Base-by-base conservation (phyloP, 2,888 invertebrate species). In the Stratiomys singularior region DNA sequence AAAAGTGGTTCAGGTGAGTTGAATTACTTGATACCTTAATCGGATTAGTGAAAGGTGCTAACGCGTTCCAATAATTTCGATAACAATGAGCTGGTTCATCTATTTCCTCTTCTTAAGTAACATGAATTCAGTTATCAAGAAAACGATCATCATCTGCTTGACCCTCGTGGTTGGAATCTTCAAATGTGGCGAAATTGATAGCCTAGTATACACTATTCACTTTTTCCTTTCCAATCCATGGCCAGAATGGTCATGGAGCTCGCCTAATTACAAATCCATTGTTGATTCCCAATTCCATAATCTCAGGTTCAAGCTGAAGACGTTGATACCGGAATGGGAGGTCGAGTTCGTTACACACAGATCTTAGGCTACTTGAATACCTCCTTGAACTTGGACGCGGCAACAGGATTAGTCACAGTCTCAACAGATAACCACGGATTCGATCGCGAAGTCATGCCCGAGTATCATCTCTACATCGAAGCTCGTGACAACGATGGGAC, bases 401-500 rank as follows among this genome's bases (percentile, higher is more conserved):
- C 91, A 78, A 92, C 93, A 15, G 98, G 98, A 47, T 85, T 92
- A 74, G 93, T 98, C 82, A 93, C 93, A 4, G 93, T 97, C 44
- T 92, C 92, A 46, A 92, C 91, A 64, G 91, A 93, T 82, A 91
- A 91, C 80, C 91, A 93, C 82, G 91, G 91, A 27, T 92, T 97
- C 81, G 97, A 98, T 87, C 91, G 96, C 56, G 96, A 97, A 88
- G 89, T 90, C 46, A 92, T 92, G 87, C 90, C 93, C 82, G 92
- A 92, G 82, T 91, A 95, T 86, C 91, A 92, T 85, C 90, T 97
- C 82, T 92, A 92, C 84, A 93, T 97, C 80, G 94, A 94, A 89
- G 97, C 97, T 79, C 91, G 93, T 81, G 97, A 98, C 88, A 93
- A 94, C 85, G 93, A 95, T 82, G 95, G 96, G 76, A 89, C 90